Conservation (phyloP, 2,113 vertebrate species). For the Phrynocephalus versicolor region DNA sequence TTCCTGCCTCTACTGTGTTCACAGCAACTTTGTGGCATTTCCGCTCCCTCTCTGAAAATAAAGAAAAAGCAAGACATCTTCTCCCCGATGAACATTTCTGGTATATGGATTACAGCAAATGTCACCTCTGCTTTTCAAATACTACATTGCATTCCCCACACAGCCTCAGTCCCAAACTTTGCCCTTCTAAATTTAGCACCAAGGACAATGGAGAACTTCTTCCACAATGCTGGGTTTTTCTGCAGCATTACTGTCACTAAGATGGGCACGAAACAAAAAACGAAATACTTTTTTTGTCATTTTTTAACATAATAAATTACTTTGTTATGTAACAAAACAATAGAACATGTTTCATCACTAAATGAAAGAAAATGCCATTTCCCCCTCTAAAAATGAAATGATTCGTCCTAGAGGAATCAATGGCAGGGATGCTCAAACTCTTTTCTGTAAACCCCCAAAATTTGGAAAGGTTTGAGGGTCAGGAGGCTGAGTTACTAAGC, state of each 20-base stretch:
- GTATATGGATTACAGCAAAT: neutral
- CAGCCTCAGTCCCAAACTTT: neutral
- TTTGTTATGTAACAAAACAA: no score
- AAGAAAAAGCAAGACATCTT: neutral
- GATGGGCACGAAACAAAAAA: no score
- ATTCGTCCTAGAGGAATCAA: no score
- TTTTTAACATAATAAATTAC: no score
- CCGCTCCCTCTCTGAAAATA: neutral
- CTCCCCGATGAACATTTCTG: neutral
- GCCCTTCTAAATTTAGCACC: neutral
- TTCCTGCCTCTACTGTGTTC: neutral
- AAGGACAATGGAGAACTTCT: neutral
- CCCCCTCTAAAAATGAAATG: no score
- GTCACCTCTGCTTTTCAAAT: neutral
- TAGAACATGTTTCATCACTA: no score
- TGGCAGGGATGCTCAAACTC: no score
- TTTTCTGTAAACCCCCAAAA: no score
- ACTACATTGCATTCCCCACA: neutral
- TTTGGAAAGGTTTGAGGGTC: no score
- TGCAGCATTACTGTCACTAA: accelerated
- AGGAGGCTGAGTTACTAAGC: no score
- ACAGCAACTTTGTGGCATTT: neutral
- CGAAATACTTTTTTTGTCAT: no score
- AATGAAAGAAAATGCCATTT: no score
- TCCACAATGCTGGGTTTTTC: neutral